phyloP scores from a whole-genome alignment of 2,888 invertebrate species.

The Drosophila putrida region DNA sequence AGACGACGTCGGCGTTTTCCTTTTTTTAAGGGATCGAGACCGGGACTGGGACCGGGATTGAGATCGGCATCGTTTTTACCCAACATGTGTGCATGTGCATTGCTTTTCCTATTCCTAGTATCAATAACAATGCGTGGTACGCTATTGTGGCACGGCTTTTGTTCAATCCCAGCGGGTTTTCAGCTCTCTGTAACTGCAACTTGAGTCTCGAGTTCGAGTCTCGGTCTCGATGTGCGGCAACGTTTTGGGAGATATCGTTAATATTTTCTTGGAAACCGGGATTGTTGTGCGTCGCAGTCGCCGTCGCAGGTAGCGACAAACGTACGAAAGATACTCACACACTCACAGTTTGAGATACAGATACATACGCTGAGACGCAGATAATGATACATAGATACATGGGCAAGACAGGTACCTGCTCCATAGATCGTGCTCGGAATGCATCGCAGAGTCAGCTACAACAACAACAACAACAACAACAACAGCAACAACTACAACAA shows the following conservation, averaged over 20 bases:
- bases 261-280: conserved; percentile 82
- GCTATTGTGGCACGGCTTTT: conserved; percentile 77
- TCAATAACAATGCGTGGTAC: conserved; percentile 77
- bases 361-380: conserved; percentile 19
- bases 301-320: conserved; percentile 64
- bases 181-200: conserved; percentile 38
- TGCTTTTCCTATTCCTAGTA: conserved; percentile 66
- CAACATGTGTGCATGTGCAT: conserved; percentile 49
- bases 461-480: conserved; percentile 17
- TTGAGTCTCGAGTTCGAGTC: conserved; percentile 20
- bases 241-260: conserved; percentile 80
- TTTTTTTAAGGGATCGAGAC: conserved; percentile 62
- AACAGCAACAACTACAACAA: conserved; percentile 15
- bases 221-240: conserved; percentile 66
- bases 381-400: conserved; percentile 49
- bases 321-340: conserved; percentile 50
- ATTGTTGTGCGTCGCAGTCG: conserved; percentile 56
- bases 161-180: conserved; percentile 72
- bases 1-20: conserved; percentile 61
- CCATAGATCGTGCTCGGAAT: conserved; percentile 53
- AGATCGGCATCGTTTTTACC: conserved; percentile 33
- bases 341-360: conserved; percentile 23
- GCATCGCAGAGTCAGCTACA: conserved; percentile 51
- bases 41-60: conserved; percentile 1
- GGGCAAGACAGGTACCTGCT: conserved; percentile 78